Evolutionary conservation across 1,140 invertebrate species (phyloP).

Genomic region (Ganaspis sp.): DNA sequence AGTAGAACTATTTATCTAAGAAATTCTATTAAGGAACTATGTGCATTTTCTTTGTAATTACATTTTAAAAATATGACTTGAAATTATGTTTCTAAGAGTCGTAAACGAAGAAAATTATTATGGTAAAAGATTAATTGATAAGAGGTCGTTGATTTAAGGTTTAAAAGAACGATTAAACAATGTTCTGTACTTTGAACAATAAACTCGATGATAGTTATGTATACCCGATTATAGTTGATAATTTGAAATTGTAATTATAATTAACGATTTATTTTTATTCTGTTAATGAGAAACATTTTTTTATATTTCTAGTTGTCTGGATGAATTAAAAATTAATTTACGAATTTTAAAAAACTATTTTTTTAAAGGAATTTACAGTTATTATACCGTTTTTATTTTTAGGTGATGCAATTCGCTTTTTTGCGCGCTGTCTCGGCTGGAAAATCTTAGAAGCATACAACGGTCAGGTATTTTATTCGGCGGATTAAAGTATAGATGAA

Average conservation of each 20-base stretch:
- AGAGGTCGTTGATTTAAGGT: constrained; percentile 6
- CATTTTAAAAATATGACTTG: too few species aligned
- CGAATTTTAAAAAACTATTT: too few species aligned
- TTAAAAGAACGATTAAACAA: background rate
- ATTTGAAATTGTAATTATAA: too few species aligned
- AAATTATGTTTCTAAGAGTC: background rate
- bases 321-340: too few species aligned
- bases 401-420: background rate
- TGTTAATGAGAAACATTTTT: too few species aligned
- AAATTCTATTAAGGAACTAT: too few species aligned
- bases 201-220: too few species aligned
- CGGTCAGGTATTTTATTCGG: background rate
- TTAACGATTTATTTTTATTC: too few species aligned
- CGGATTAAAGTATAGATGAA: background rate
- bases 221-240: too few species aligned
- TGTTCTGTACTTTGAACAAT: background rate
- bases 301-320: too few species aligned
- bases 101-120: background rate
- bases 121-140: constrained; percentile 19
- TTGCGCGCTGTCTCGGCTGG: background rate
- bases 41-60: too few species aligned
- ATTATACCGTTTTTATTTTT: background rate
- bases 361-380: background rate
- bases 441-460: background rate
- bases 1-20: too few species aligned